Conservation (phyloP, 2,888 invertebrate genomes). For the Rhamnusium bicolor region DNA sequence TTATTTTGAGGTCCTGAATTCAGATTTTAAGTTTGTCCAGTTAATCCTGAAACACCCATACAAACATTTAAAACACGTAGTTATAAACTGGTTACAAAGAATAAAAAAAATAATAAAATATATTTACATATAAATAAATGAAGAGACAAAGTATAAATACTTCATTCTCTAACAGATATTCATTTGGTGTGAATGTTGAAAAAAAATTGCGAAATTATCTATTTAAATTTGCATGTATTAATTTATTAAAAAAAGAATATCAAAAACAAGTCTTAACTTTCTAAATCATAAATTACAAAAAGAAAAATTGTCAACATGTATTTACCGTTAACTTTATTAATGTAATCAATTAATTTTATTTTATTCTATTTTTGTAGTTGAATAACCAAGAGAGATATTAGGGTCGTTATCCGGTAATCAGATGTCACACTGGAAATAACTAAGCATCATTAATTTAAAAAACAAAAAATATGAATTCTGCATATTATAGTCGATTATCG, state of each 20-base stretch:
- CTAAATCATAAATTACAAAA: neutral
- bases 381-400: neutral
- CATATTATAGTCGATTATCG: too few species aligned
- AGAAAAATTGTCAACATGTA: neutral
- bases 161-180: too few species aligned
- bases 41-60: too few species aligned
- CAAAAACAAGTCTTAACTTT: neutral
- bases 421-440: neutral
- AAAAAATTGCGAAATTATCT: neutral
- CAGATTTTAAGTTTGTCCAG: too few species aligned
- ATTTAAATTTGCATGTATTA: neutral
- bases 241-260: neutral
- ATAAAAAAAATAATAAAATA: too few species aligned
- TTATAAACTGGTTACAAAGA: too few species aligned
- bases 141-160: too few species aligned
- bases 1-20: too few species aligned
- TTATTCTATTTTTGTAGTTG: neutral
- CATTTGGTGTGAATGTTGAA: too few species aligned
- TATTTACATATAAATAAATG: too few species aligned
- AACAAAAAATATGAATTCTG: too few species aligned
- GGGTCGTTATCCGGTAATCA: neutral
- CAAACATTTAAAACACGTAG: too few species aligned
- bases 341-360: neutral
- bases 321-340: neutral
- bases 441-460: neutral